These are phyloP conservation scores for Oscarella lobularis DNA, from an alignment of 37 sponge, comb jelly and placozoan genomes.

Conservation along the genomic window DNA sequence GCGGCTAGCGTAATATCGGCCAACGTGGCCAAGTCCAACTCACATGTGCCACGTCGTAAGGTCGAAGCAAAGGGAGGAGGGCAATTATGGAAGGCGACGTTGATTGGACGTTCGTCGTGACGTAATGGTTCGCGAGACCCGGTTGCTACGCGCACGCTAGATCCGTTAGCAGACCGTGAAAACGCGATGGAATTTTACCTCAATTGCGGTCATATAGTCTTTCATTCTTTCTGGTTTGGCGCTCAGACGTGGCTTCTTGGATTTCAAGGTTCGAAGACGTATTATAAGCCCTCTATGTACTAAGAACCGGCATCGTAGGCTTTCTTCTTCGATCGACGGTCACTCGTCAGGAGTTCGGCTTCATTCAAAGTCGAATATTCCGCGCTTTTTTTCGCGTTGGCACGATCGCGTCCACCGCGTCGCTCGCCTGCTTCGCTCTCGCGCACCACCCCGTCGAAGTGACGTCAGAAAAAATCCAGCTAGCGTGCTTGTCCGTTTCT, in stretches of 20 bases:
- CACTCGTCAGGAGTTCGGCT: slow-evolving; percentile 58
- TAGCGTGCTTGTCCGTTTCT: too few relatives aligned
- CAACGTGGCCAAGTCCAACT: background rate
- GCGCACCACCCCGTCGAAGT: slow-evolving; percentile 11
- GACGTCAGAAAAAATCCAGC: too few relatives aligned
- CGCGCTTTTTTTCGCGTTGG: slow-evolving; percentile 58
- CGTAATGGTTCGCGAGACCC: too few relatives aligned
- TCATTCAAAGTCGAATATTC: slow-evolving; percentile 65
- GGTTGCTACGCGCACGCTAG: too few relatives aligned
- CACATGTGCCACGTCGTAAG: slow-evolving; percentile 2
- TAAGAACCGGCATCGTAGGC: background rate
- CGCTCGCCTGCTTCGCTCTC: slow-evolving; percentile 24
- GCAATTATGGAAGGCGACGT: too few relatives aligned
- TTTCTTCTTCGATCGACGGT: background rate
- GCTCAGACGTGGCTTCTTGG: background rate
- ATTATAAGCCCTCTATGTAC: background rate
- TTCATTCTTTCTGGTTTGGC: background rate
- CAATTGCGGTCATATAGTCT: background rate
- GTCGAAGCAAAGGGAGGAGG: too few relatives aligned
- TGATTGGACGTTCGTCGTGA: too few relatives aligned
- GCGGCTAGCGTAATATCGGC: too few relatives aligned
- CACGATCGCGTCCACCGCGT: slow-evolving; percentile 12
- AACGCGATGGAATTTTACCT: too few relatives aligned
- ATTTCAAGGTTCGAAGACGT: background rate
- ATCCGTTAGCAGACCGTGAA: too few relatives aligned